Evolutionary conservation across 2,888 invertebrate genomes (phyloP), one percentile per base, ranked within the genome.

Genomic region (Caenorhabditis wallacei): DNA sequence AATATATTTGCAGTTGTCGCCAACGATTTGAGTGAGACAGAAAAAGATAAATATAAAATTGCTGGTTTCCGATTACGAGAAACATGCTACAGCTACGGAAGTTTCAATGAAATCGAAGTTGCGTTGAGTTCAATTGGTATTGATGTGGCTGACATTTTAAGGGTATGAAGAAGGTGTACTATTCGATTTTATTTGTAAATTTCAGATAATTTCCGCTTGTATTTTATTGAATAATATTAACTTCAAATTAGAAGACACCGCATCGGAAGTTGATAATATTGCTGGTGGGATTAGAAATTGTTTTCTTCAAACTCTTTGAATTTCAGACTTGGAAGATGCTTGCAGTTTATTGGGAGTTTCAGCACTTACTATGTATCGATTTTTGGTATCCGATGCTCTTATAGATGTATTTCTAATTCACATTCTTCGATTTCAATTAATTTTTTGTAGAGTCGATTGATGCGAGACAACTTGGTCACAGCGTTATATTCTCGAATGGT

Each of bases 1-100:
- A 86, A 84, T 66, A 81, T 86, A 43, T 86, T 86, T 54, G 86
- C 86, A 3, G 76, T 86, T 53, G 79, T 86, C 10, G 86, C 84
- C 4, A 84, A 84, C 53, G 86, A 86, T 61, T 66, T 86, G 63
- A 74, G 57, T 30, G 86, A 86, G 13, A 20, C 46, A 24, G 86
- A 86, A 8, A 84, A 86, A 79, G 82, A 82, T 35, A 71, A 78
- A 30, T 83, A 80, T 18, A 72, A 75, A 37, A 75, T 86, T 26
- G 61, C 81, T 68, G 86, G 86, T n/a, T 86, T 86, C 54, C 82
- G 84, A 16, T 72, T 86, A 51, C 74, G 84, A 16, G 86, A 86
- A 54, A 80, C 75, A 16, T 83, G 80, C 26, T 57, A 54, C 16
- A 86, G 74, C 35, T 84, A 81, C 37, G 86, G 86, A 22, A 81